Conservation (phyloP, 2,797 vertebrate genomes). For the Poecilia gillii region DNA sequence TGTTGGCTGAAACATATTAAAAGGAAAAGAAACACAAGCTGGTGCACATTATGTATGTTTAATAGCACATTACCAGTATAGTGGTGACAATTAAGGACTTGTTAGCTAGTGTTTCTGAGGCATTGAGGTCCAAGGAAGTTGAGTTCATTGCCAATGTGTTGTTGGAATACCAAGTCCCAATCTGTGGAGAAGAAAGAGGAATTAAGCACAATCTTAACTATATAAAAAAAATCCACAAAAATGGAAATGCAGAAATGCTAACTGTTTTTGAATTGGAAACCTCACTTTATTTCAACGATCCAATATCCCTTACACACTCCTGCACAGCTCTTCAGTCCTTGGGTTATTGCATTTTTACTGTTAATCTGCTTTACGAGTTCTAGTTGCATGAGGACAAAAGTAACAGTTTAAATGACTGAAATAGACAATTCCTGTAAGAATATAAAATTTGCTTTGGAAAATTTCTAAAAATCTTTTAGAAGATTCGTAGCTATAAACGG, state of each 20-base stretch:
- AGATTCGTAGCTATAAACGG: not conserved
- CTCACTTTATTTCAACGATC: not conserved
- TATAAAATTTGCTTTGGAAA: not conserved
- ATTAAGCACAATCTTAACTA: not conserved
- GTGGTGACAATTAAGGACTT: conserved; percentile 92
- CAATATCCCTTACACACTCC: not conserved
- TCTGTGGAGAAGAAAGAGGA: conserved; percentile 66
- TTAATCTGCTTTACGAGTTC: not conserved
- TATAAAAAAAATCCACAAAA: not conserved
- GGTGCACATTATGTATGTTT: not conserved
- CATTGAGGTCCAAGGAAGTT: conserved; percentile 87
- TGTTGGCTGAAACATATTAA: not conserved
- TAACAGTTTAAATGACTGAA: not conserved
- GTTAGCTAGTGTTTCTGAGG: conserved; percentile 88
- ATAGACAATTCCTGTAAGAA: not conserved
- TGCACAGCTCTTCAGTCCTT: not conserved
- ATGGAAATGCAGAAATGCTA: not conserved
- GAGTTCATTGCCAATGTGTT: conserved; percentile 91
- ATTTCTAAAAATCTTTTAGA: not conserved
- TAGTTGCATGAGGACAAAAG: not conserved
- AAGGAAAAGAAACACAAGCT: not conserved
- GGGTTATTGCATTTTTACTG: not conserved
- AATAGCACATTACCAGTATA: conserved; percentile 84
- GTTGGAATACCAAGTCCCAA: conserved; percentile 92
- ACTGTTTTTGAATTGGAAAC: not conserved